phyloP scores from a whole-genome alignment of 2,797 vertebrate species.

The Syncerus caffer region DNA sequence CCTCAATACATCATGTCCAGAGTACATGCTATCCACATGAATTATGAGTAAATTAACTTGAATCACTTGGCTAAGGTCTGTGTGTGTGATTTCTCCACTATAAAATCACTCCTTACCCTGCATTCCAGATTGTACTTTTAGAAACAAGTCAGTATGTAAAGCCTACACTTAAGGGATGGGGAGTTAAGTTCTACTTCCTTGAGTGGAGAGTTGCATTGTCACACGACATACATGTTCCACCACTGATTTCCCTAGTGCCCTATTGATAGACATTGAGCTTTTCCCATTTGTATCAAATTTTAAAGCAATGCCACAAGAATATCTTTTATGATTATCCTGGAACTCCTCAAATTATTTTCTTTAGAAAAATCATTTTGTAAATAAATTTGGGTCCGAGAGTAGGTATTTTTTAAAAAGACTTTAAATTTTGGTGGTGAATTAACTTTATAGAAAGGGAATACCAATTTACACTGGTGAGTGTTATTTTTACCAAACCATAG shows the following conservation, averaged over 20 bases:
- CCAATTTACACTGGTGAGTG: neutral
- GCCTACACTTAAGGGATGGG: neutral
- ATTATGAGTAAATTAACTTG: neutral
- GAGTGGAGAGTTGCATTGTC: neutral
- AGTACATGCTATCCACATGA: neutral
- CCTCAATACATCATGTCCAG: neutral
- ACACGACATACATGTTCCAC: neutral
- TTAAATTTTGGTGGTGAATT: slow-evolving; percentile 11
- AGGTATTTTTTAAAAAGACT: neutral
- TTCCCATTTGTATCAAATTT: neutral
- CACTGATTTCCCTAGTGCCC: neutral
- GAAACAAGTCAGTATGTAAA: neutral
- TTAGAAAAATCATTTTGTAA: neutral
- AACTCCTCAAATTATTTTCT: neutral
- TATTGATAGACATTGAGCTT: neutral
- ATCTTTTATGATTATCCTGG: neutral
- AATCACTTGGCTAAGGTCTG: neutral
- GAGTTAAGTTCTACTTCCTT: neutral
- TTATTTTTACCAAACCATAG: neutral
- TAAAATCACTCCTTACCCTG: neutral
- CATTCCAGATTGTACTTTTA: neutral
- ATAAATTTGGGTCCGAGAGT: neutral
- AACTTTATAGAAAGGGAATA: neutral
- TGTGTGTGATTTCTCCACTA: neutral
- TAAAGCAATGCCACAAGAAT: neutral